Percentiles rank a stretch among this genome's conserved stretches.
phyloP scores from a whole-genome alignment of 2,113 vertebrate genomes.

The Paracyprichromis sp. region DNA sequence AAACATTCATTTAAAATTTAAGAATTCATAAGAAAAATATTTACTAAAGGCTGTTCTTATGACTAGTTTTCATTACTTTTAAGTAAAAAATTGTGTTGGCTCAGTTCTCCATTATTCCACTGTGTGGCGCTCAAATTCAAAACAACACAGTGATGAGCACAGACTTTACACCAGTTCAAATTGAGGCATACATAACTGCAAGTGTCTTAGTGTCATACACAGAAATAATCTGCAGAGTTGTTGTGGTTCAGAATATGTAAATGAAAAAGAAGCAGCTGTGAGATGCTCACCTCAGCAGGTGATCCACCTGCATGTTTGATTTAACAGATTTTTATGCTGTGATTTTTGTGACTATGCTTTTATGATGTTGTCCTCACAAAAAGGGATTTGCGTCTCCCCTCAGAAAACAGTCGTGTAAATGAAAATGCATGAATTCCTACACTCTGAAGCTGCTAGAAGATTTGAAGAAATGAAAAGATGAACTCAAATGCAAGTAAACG shows the following conservation, averaged over 20 bases:
- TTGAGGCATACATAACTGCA: not conserved
- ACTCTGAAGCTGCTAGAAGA: not conserved
- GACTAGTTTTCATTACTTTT: not conserved
- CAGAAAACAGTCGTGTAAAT: not conserved
- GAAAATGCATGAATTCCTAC: not conserved
- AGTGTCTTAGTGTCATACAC: not conserved
- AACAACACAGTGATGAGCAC: not conserved
- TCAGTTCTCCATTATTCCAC: not conserved
- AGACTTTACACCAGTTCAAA: not conserved
- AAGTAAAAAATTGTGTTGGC: not conserved
- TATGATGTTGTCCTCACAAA: not conserved
- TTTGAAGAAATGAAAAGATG: not conserved
- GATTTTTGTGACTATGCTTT: not conserved
- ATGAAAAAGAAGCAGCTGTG: not conserved
- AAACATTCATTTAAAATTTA: not conserved
- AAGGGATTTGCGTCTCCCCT: not conserved
- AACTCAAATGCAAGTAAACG: not conserved
- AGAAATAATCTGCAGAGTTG: not conserved
- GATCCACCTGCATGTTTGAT: not conserved
- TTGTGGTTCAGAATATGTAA: not conserved
- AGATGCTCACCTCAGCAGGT: not conserved
- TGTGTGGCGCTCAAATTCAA: not conserved
- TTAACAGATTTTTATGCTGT: not conserved
- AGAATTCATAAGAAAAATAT: not conserved
- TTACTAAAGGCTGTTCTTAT: not conserved